These are phyloP conservation scores for Chunga burmeisteri DNA, from an alignment of 2,113 vertebrate genomes.

Conservation along the genomic window DNA sequence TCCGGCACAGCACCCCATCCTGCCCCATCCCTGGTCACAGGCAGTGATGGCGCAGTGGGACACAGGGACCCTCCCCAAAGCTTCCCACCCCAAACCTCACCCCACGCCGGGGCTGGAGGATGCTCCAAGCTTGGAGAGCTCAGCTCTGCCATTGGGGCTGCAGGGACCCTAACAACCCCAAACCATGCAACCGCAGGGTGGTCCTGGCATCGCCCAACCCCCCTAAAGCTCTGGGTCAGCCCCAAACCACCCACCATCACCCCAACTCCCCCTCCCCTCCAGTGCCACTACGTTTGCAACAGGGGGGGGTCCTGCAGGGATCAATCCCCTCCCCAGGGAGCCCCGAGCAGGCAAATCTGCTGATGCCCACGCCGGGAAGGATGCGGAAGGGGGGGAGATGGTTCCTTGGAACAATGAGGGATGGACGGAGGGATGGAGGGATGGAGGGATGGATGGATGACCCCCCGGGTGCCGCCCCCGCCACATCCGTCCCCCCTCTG, in stretches of 20 bases:
- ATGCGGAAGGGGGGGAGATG: background rate
- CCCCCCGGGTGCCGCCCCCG: background rate
- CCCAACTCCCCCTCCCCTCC: background rate
- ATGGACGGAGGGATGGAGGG: background rate
- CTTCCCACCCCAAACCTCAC: background rate
- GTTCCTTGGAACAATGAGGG: background rate
- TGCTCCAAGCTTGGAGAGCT: background rate
- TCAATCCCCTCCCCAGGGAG: background rate
- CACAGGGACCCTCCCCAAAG: background rate
- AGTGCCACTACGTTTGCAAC: background rate
- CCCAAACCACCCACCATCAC: background rate
- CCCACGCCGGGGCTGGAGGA: too few species aligned
- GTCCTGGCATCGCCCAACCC: background rate
- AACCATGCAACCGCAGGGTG: background rate
- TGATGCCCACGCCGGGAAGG: accelerated
- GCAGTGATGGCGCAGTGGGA: background rate
- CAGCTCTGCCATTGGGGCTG: accelerated
- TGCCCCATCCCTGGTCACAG: background rate
- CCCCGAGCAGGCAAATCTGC: background rate
- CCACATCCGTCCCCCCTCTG: background rate
- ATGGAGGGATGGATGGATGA: accelerated
- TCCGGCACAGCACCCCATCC: background rate
- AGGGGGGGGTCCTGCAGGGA: background rate
- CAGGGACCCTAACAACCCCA: background rate
- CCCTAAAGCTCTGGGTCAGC: background rate